Conservation (phyloP, 2,113 vertebrate genomes). For the Fukomys damarensis region DNA sequence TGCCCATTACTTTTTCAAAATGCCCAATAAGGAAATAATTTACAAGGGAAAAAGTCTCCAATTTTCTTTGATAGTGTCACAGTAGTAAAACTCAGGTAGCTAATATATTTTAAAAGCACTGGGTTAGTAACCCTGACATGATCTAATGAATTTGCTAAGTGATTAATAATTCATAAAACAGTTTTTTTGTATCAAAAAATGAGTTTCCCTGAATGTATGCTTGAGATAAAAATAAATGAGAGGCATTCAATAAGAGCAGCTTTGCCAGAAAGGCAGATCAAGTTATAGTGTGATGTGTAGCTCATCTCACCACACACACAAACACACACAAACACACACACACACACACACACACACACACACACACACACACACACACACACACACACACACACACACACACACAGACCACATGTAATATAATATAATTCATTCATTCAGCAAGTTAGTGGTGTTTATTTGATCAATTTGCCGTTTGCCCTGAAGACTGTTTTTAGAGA, state of each 20-base stretch:
- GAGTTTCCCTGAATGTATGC: constrained; percentile 53
- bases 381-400: background rate
- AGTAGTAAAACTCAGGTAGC: constrained; percentile 80
- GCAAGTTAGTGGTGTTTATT: constrained; percentile 50
- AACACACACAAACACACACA: background rate
- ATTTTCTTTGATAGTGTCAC: constrained; percentile 79
- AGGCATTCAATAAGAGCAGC: constrained; percentile 20
- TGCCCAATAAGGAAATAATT: constrained; percentile 66
- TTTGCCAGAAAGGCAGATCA: background rate
- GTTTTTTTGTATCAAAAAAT: constrained; percentile 81
- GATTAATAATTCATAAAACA: constrained; percentile 86
- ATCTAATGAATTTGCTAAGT: constrained; percentile 83
- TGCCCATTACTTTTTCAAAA: constrained; percentile 56
- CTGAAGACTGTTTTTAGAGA: constrained; percentile 40
- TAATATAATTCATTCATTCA: too few species aligned
- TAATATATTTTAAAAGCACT: constrained; percentile 86
- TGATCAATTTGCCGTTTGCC: constrained; percentile 54
- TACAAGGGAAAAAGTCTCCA: constrained; percentile 61
- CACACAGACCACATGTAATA: background rate
- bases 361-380: background rate
- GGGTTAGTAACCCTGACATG: constrained; percentile 77
- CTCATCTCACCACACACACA: background rate
- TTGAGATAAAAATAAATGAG: constrained; percentile 70
- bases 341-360: background rate
- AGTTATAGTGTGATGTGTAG: background rate